Conservation (phyloP, 2,888 invertebrate species). For the Hipparchia sbordonii region DNA sequence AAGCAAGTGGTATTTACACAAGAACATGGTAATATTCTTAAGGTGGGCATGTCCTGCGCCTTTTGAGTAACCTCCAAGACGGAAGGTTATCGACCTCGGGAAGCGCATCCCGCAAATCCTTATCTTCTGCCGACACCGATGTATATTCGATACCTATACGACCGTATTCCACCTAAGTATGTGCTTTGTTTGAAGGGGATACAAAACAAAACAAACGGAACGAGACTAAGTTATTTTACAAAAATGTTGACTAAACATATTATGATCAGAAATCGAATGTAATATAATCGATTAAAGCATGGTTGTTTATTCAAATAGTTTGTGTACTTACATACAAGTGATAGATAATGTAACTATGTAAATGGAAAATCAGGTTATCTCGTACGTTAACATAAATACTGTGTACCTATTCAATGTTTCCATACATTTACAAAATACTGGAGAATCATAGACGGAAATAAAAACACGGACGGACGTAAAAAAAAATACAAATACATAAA, state of each 20-base stretch:
- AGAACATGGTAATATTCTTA: background rate
- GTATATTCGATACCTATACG: slow-evolving; percentile 19
- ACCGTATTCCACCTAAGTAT: slow-evolving; percentile 1
- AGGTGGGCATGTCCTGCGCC: slow-evolving; percentile 47
- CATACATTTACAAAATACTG: slow-evolving; percentile 2
- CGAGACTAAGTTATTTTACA: background rate
- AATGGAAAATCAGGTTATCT: slow-evolving; percentile 40
- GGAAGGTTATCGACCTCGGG: slow-evolving; percentile 67
- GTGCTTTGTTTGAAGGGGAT: background rate
- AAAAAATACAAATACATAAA: background rate
- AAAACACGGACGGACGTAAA: too few relatives aligned
- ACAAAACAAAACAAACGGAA: background rate
- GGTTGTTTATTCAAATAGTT: slow-evolving; percentile 24
- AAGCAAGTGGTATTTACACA: slow-evolving; percentile 1
- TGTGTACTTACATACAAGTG: slow-evolving; percentile 23
- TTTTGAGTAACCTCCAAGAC: slow-evolving; percentile 66
- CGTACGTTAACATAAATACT: slow-evolving; percentile 29
- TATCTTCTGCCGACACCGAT: slow-evolving; percentile 52
- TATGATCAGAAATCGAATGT: background rate
- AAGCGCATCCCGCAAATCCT: slow-evolving; percentile 74
- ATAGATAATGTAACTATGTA: slow-evolving; percentile 36
- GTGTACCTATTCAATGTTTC: background rate
- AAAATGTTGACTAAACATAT: background rate
- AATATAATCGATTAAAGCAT: slow-evolving; percentile 10
- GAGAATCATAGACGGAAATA: background rate